These are phyloP conservation scores for Sminthopsis crassicaudata DNA, from an alignment of 2,113 vertebrate species.

Conservation along the genomic window DNA sequence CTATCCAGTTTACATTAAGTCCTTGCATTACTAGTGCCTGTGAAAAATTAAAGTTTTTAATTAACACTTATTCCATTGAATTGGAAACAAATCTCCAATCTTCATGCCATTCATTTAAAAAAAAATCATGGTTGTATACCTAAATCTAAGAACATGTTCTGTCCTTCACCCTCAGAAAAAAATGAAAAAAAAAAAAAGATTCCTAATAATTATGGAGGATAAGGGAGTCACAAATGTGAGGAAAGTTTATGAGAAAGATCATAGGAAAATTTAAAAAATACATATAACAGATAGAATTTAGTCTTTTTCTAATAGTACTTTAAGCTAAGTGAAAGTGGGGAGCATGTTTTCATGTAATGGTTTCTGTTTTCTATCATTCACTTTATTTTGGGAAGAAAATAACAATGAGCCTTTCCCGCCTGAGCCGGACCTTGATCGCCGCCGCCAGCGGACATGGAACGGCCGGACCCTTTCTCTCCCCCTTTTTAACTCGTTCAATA, in stretches of 20 bases:
- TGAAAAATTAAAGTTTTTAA: background rate
- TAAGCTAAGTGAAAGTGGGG: conserved; percentile 72
- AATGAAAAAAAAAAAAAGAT: conserved; percentile 63
- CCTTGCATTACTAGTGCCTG: background rate
- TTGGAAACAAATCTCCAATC: conserved; percentile 49
- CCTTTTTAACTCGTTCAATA: conserved; percentile 26
- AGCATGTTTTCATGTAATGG: conserved; percentile 75
- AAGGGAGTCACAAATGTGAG: conserved; percentile 66
- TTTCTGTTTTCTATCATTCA: conserved; percentile 70
- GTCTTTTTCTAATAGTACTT: too few species aligned
- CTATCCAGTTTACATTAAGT: background rate
- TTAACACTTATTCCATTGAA: background rate
- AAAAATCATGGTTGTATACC: conserved; percentile 55
- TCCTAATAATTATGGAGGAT: conserved; percentile 32
- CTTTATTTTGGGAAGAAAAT: conserved; percentile 70
- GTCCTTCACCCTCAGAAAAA: conserved; percentile 46
- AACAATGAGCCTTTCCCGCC: too few species aligned
- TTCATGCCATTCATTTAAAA: conserved; percentile 67
- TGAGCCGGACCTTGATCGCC: conserved; percentile 28
- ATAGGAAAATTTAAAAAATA: conserved; percentile 58
- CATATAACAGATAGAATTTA: conserved; percentile 58
- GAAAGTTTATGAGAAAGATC: conserved; percentile 72
- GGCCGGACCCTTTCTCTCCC: rapidly evolving
- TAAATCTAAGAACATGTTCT: conserved; percentile 49
- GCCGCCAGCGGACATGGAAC: background rate